Percentiles rank a stretch among this genome's conserved stretches.
Evolutionary conservation across 2,113 vertebrate genomes (phyloP).

Genomic region (Forbesichthys agassizii): DNA sequence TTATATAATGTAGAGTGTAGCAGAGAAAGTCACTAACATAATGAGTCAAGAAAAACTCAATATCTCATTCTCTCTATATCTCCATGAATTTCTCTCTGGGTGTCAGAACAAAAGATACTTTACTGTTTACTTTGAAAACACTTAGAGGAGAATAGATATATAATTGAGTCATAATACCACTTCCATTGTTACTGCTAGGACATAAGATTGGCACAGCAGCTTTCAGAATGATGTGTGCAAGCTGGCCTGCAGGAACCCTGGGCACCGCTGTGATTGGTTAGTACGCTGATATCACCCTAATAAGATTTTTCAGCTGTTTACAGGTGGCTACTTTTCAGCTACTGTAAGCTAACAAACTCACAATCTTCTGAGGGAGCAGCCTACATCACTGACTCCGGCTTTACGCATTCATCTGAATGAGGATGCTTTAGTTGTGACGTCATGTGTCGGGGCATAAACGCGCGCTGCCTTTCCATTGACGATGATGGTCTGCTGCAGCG

Average conservation of each 20-base stretch:
- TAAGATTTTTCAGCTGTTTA: not conserved
- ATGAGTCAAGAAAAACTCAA: too few relatives aligned
- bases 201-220: conserved; percentile 19
- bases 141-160: not conserved
- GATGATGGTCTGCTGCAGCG: conserved; percentile 34
- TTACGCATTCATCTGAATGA: not conserved
- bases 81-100: too few relatives aligned
- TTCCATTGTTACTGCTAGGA: conserved; percentile 36
- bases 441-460: conserved; percentile 23
- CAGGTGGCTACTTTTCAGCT: too few relatives aligned
- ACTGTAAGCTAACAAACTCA: too few relatives aligned
- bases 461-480: conserved; percentile 25
- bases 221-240: conserved; percentile 51
- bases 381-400: too few relatives aligned
- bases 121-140: too few relatives aligned
- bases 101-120: too few relatives aligned
- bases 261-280: conserved; percentile 9
- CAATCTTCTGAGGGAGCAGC: too few relatives aligned
- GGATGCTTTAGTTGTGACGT: conserved; percentile 15
- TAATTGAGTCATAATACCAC: conserved; percentile 19
- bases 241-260: conserved; percentile 26
- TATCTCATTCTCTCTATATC: too few relatives aligned
- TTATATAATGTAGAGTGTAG: too few relatives aligned
- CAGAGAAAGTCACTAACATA: too few relatives aligned
- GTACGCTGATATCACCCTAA: conserved; percentile 30